phyloP scores from a whole-genome alignment of 2,113 vertebrate species.

The Sialia sialis region DNA sequence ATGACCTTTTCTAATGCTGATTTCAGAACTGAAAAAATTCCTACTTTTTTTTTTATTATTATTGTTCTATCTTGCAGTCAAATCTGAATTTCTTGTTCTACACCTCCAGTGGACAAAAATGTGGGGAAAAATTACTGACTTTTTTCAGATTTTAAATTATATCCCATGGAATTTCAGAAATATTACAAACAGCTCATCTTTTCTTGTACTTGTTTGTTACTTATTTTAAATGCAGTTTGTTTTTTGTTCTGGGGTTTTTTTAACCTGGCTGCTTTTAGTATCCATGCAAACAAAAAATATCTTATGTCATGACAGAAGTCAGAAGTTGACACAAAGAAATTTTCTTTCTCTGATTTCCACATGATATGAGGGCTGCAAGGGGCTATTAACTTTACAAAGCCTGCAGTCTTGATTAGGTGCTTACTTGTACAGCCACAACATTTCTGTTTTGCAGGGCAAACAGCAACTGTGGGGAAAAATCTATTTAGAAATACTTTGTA shows the following conservation, averaged over 20 bases:
- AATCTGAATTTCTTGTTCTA: neutral
- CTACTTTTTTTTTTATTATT: neutral
- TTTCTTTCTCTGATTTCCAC: neutral
- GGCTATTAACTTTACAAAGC: neutral
- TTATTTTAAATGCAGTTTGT: neutral
- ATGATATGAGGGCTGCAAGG: neutral
- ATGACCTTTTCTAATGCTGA: neutral
- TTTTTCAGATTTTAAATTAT: neutral
- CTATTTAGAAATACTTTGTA: neutral
- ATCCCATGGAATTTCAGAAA: neutral
- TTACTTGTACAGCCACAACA: neutral
- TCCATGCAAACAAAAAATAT: neutral
- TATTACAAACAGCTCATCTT: neutral
- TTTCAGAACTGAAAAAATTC: neutral
- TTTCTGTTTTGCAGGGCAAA: neutral
- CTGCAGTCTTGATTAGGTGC: neutral
- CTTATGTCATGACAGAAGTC: neutral
- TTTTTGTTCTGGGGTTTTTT: neutral
- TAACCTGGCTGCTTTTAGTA: neutral
- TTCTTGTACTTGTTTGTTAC: neutral
- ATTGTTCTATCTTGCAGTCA: neutral
- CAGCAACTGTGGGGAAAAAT: neutral
- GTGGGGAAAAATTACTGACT: neutral
- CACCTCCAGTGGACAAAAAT: neutral
- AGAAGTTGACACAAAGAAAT: neutral